These are phyloP conservation scores for Formica exsecta DNA, from an alignment of 1,140 invertebrate species.

Conservation along the genomic window DNA sequence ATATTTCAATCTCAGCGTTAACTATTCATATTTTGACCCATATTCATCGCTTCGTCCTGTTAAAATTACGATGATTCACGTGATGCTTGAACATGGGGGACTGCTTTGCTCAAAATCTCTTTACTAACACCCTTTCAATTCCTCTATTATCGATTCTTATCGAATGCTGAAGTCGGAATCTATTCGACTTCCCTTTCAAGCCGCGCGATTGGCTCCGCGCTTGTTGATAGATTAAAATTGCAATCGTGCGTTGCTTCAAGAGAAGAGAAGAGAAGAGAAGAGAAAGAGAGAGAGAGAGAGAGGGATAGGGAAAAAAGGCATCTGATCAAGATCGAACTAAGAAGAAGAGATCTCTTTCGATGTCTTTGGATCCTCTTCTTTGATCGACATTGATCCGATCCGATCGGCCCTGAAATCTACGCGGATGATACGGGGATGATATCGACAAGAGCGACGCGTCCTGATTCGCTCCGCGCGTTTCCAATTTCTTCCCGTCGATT, in stretches of 20 bases:
- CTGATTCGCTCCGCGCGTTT: constrained; percentile 41
- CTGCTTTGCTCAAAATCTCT: constrained; percentile 16
- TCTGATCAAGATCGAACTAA: constrained; percentile 9
- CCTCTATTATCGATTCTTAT: constrained; percentile 67
- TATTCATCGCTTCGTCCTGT: background rate
- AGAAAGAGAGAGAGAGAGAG: too few relatives aligned
- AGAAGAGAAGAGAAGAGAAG: background rate
- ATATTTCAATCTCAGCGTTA: constrained; percentile 65
- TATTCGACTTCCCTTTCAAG: constrained; percentile 63
- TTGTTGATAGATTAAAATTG: constrained; percentile 76
- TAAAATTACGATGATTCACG: constrained; percentile 62
- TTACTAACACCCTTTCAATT: background rate
- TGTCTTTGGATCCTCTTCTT: constrained; percentile 43
- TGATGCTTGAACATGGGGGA: constrained; percentile 50
- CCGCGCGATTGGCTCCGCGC: constrained; percentile 67
- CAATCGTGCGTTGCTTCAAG: constrained; percentile 36
- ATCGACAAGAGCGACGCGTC: constrained; percentile 30
- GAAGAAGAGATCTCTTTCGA: background rate
- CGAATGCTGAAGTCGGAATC: constrained; percentile 60
- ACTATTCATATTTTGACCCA: constrained; percentile 61
- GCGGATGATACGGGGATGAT: constrained; percentile 45
- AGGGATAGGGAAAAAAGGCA: too few relatives aligned
- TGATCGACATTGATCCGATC: constrained; percentile 53
- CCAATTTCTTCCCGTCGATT: constrained; percentile 54
- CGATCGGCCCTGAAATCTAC: constrained; percentile 19